These are phyloP conservation scores for Galerucella nymphaeae DNA, from an alignment of 2,888 invertebrate genomes.

Conservation along the genomic window DNA sequence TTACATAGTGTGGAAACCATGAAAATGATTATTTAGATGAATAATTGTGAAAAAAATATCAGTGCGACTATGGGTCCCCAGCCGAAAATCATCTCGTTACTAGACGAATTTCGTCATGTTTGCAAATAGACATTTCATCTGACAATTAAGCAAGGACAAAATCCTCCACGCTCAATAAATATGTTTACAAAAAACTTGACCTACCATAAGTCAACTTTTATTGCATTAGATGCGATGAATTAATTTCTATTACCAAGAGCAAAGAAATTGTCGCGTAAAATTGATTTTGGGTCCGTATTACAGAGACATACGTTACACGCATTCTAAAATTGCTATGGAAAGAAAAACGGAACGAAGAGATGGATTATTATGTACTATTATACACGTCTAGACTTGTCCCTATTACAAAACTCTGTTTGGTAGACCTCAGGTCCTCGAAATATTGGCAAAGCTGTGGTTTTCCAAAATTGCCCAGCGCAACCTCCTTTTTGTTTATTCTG, in stretches of 20 bases:
- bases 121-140: slow-evolving; percentile 37
- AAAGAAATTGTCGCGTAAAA: slow-evolving; percentile 31
- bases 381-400: too few species aligned
- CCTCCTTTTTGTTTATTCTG: not conserved
- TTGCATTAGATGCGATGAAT: slow-evolving; percentile 37
- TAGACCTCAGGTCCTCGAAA: too few species aligned
- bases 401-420: too few species aligned
- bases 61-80: slow-evolving; percentile 11
- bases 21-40: too few species aligned
- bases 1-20: too few species aligned
- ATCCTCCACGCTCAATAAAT: slow-evolving; percentile 42
- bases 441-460: too few species aligned
- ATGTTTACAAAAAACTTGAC: slow-evolving; percentile 44
- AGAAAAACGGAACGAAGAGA: too few species aligned
- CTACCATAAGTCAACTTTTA: slow-evolving; percentile 41
- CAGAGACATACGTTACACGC: not conserved
- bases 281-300: slow-evolving; percentile 8
- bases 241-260: slow-evolving; percentile 38
- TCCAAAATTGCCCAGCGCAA: not conserved
- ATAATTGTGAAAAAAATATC: not conserved
- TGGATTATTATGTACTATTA: too few species aligned
- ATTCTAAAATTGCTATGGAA: too few species aligned
- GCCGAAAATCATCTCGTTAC: slow-evolving; percentile 11
- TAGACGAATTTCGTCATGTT: slow-evolving; percentile 27
- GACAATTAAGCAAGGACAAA: slow-evolving; percentile 38